A percentile compares a stretch with the other conserved stretches of the same genome.
These are phyloP conservation scores for Nineta flava DNA, from an alignment of 2,888 invertebrate species.

Conservation along the genomic window DNA sequence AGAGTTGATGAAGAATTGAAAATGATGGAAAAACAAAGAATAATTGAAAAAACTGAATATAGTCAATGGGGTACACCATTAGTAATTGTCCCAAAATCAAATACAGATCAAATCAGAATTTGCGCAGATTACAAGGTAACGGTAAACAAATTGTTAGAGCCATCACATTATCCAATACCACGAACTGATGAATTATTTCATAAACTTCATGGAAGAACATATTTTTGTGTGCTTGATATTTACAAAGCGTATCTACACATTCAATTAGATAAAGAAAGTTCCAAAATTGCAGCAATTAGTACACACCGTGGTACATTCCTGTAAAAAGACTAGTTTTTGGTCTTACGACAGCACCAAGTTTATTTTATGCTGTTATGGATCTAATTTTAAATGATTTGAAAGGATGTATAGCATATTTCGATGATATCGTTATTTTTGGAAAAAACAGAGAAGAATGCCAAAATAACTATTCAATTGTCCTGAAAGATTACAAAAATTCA, in stretches of 20 bases:
- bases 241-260: constrained; percentile 8
- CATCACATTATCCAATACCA: constrained; percentile 18
- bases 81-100: no score
- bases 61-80: constrained; percentile 6
- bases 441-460: background rate
- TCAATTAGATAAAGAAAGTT: constrained; percentile 6
- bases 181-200: constrained; percentile 12
- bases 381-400: background rate
- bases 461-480: background rate
- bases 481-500: background rate
- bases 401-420: background rate
- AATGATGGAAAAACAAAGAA: background rate
- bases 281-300: constrained; percentile 4
- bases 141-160: constrained; percentile 7
- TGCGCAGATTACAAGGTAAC: constrained; percentile 7
- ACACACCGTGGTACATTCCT: constrained; percentile 8
- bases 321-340: constrained; percentile 6
- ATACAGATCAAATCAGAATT: constrained; percentile 8
- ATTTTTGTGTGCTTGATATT: constrained; percentile 13
- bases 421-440: background rate
- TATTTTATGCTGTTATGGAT: constrained; percentile 3
- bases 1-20: background rate
- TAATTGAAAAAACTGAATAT: background rate
- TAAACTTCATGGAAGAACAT: constrained; percentile 11
- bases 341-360: constrained; percentile 6